A percentile compares a stretch with the other conserved stretches of the same genome.
These are phyloP conservation scores for Macrosteles quadrilineatus DNA, from an alignment of 1,140 invertebrate genomes.

Conservation along the genomic window DNA sequence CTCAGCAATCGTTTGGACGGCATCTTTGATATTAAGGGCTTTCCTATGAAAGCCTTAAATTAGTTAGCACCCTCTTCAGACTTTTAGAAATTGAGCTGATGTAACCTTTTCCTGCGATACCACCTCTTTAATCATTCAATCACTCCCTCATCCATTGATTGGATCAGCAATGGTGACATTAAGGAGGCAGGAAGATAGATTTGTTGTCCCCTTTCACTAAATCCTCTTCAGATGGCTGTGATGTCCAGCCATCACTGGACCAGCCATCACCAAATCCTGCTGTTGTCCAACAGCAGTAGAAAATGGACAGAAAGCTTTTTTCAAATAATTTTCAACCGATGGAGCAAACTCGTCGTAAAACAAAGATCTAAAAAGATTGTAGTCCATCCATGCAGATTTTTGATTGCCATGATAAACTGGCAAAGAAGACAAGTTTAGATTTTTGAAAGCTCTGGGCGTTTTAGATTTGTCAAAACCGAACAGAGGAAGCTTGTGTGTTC, in stretches of 20 bases:
- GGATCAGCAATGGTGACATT: not conserved
- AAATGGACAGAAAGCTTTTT: not conserved
- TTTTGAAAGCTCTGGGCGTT: not conserved
- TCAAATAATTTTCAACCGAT: not conserved
- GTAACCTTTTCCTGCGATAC: not conserved
- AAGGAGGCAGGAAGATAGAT: not conserved
- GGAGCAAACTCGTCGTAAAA: too few relatives aligned
- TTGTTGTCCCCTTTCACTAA: too few relatives aligned
- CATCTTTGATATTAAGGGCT: too few relatives aligned
- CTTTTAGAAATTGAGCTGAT: not conserved
- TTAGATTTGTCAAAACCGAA: not conserved
- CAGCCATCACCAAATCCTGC: not conserved
- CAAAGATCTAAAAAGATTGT: not conserved
- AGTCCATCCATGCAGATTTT: conserved; percentile 6
- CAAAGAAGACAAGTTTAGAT: conserved; percentile 7
- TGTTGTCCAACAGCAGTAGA: too few relatives aligned
- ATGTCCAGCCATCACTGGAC: too few relatives aligned
- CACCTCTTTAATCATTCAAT: not conserved
- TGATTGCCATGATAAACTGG: conserved; percentile 5
- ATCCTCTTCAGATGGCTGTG: not conserved
- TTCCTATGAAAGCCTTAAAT: too few relatives aligned
- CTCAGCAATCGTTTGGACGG: too few relatives aligned
- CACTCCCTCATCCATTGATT: not conserved
- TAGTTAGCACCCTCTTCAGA: too few relatives aligned
- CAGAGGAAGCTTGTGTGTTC: conserved; percentile 1